Evolutionary conservation across 92 coral and sea anemone genomes (phyloP), one percentile per base, ranked within the genome.

Genomic region (Palythoa grandis): DNA sequence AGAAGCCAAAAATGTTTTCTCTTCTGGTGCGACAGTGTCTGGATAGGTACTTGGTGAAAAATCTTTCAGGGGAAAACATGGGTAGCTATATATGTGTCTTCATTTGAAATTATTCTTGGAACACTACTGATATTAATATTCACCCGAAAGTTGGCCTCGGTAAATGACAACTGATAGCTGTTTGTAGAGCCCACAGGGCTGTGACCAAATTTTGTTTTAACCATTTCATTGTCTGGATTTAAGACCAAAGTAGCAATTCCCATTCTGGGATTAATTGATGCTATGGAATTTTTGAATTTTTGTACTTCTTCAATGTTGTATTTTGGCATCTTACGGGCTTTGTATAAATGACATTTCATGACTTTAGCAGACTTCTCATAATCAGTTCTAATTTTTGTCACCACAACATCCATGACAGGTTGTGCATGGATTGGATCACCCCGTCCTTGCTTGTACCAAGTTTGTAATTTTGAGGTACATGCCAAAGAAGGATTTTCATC

Each of bases 381-480:
- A 72, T 87, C 86, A 79, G 86, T 69, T 77, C 71, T 87, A 79
- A 71, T 71, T 87, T 79, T 87, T 52, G 78, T 35, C n/a, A 87
- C 86, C 20, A 78, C 63, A 9, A 79, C 9, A n/a, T 70, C 89
- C 89, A 86, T 69, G 53, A 78, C 78, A 38, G 78, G 86, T 50
- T 78, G 89, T 39, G 79, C 78, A 77, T 66, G 77, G 47, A 86
- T 85, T 50, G 79, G 66, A 67, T 86, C 85, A 66, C 78, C 89
- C 40, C 72, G 52, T 50, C 86, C 89, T 77, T 70, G 78, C 29
- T 69, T 86, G 43, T 86, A 86, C 85, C 89, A 77, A 35, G 78
- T 78, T 86, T 86, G 89, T 70, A 86, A 70, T 69, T 86, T 78
- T 77, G 89, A 87, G 20, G 80, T 79, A 58, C 86, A 87, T 29